phyloP scores from a whole-genome alignment of 2,113 vertebrate genomes.

The Thomomys bottae region DNA sequence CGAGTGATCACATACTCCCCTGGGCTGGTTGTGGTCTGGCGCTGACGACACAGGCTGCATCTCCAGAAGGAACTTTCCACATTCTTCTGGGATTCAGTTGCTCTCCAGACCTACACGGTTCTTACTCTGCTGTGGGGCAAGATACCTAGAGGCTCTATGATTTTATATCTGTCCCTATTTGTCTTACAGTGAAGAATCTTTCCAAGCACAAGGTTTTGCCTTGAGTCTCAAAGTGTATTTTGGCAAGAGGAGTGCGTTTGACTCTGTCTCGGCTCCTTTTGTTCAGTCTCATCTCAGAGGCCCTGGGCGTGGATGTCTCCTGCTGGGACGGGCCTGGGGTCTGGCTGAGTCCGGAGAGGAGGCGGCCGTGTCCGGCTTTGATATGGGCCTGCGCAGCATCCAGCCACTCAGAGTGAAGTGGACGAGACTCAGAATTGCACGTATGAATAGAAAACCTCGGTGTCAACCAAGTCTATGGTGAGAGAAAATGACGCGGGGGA shows the following conservation, averaged over 20 bases:
- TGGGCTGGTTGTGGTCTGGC: too few species aligned
- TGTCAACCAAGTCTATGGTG: not conserved
- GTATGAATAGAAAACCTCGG: not conserved
- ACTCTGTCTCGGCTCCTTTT: not conserved
- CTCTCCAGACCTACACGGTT: too few species aligned
- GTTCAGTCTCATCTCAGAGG: too few species aligned
- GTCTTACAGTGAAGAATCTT: not conserved
- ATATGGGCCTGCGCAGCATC: too few species aligned
- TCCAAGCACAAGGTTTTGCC: not conserved
- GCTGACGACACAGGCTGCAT: too few species aligned
- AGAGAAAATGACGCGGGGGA: fast-evolving
- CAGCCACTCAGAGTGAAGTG: fast-evolving
- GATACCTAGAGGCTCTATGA: too few species aligned
- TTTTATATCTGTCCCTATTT: not conserved
- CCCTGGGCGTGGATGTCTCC: too few species aligned
- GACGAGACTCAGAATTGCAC: fast-evolving
- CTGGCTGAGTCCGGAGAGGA: not conserved
- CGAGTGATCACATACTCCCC: too few species aligned
- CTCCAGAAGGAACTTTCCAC: not conserved
- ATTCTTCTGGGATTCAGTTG: not conserved
- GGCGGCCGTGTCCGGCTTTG: too few species aligned
- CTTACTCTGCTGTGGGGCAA: not conserved
- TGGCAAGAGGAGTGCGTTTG: not conserved
- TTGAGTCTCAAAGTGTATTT: not conserved
- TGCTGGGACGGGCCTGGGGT: too few species aligned